Conservation (phyloP, 1,140 invertebrate genomes). For the Polyergus mexicanus region DNA sequence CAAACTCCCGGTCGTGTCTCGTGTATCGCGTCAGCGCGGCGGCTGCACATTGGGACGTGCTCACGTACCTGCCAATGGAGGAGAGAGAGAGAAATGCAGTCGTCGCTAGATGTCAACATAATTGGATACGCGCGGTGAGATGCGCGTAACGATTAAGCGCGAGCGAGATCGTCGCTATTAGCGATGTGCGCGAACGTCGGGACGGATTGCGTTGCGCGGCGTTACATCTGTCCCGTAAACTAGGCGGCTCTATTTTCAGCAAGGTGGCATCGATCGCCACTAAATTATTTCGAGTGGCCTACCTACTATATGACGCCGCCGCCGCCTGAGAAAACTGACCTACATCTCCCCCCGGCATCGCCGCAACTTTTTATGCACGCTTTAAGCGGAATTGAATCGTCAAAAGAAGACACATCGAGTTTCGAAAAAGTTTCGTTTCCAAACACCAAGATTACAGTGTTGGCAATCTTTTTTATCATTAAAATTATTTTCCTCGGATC, state of each 20-base stretch:
- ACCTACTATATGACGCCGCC: slow-evolving; percentile 80
- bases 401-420: not conserved
- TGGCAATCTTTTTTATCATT: not conserved
- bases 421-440: not conserved
- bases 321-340: slow-evolving; percentile 83
- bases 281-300: slow-evolving; percentile 85
- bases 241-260: slow-evolving; percentile 81
- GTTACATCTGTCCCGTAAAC: slow-evolving; percentile 69
- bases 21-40: slow-evolving; percentile 11
- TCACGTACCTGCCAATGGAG: not conserved
- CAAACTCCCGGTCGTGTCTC: not conserved
- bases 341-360: slow-evolving; percentile 74
- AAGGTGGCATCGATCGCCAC: slow-evolving; percentile 84
- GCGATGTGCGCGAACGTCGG: slow-evolving; percentile 54
- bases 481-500: slow-evolving; percentile 5
- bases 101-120: slow-evolving; percentile 70
- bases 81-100: slow-evolving; percentile 55
- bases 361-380: slow-evolving; percentile 8
- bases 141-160: slow-evolving; percentile 14
- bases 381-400: slow-evolving; percentile 54
- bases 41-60: not conserved
- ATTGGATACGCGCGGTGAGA: slow-evolving; percentile 62
- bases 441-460: not conserved
- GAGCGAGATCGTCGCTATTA: slow-evolving; percentile 68
- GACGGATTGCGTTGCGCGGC: slow-evolving; percentile 66